Percentiles rank a stretch among this genome's conserved stretches.
Conservation (phyloP, 92 coral and sea anemone species). For the Pocillopora meandrina region DNA sequence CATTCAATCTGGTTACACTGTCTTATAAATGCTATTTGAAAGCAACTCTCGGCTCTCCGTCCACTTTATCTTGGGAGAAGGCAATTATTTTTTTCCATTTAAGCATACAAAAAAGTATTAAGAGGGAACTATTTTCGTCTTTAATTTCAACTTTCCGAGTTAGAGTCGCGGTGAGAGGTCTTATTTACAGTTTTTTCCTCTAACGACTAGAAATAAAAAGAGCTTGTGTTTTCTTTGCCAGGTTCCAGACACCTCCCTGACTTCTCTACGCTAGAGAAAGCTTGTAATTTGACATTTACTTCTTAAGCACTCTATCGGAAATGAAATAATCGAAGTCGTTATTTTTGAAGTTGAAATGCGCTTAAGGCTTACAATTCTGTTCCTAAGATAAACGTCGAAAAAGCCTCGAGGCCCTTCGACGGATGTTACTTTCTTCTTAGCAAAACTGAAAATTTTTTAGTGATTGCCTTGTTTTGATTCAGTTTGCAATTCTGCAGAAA, state of each 20-base stretch:
- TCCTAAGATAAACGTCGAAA: background rate
- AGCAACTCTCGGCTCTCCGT: too few relatives aligned
- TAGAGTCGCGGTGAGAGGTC: background rate
- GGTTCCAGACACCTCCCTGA: background rate
- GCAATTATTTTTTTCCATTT: too few relatives aligned
- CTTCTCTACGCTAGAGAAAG: background rate
- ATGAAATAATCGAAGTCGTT: background rate
- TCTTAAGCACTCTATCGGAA: slow-evolving; percentile 5
- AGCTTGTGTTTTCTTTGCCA: background rate
- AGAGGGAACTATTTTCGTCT: background rate
- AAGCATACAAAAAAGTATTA: too few relatives aligned
- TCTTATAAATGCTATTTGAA: too few relatives aligned
- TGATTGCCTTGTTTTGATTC: background rate
- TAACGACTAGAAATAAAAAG: background rate
- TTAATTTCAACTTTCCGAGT: background rate
- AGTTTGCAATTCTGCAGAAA: too few relatives aligned
- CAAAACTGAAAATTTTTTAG: background rate
- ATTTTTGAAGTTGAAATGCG: background rate
- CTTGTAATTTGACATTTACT: background rate
- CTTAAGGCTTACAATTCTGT: background rate
- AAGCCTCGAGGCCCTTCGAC: too few relatives aligned
- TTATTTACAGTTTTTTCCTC: background rate
- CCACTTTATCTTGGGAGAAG: too few relatives aligned
- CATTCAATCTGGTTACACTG: too few relatives aligned
- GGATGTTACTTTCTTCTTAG: too few relatives aligned